A percentile compares a stretch with the other conserved stretches of the same genome.
Conservation (phyloP, 1,140 invertebrate genomes). For the Ostrea edulis region DNA sequence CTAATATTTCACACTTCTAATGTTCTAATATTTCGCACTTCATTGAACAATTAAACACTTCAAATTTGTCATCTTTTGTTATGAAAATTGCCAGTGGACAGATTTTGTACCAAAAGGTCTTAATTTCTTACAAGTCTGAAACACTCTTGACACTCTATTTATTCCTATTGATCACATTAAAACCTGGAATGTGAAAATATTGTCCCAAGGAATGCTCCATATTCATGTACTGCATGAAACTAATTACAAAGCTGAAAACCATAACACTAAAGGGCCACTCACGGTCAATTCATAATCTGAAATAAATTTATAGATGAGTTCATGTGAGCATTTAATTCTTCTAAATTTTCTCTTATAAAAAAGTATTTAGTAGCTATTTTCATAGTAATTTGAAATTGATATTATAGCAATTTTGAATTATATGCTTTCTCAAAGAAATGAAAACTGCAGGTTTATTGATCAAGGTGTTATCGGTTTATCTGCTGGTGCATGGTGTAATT, state of each 20-base stretch:
- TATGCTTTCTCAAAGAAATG: neutral
- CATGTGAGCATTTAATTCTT: too few relatives aligned
- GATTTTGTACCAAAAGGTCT: neutral
- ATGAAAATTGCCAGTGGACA: slow-evolving; percentile 14
- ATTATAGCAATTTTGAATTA: neutral
- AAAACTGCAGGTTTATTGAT: neutral
- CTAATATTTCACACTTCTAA: neutral
- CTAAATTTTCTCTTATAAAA: too few relatives aligned
- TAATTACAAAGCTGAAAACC: neutral
- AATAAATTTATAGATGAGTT: neutral
- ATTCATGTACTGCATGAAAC: neutral
- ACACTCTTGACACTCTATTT: neutral
- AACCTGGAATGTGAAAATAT: neutral
- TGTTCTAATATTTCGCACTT: neutral
- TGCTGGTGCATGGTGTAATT: neutral
- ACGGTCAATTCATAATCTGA: neutral
- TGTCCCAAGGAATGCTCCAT: neutral
- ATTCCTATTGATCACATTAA: neutral
- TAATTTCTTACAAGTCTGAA: neutral
- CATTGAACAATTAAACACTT: neutral
- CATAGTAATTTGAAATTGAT: neutral
- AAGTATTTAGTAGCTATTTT: neutral
- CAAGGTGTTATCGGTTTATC: neutral
- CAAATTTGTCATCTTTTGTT: neutral
- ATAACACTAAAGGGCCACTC: neutral